phyloP scores from a whole-genome alignment of 2,113 vertebrate genomes.

The Suricata suricatta region DNA sequence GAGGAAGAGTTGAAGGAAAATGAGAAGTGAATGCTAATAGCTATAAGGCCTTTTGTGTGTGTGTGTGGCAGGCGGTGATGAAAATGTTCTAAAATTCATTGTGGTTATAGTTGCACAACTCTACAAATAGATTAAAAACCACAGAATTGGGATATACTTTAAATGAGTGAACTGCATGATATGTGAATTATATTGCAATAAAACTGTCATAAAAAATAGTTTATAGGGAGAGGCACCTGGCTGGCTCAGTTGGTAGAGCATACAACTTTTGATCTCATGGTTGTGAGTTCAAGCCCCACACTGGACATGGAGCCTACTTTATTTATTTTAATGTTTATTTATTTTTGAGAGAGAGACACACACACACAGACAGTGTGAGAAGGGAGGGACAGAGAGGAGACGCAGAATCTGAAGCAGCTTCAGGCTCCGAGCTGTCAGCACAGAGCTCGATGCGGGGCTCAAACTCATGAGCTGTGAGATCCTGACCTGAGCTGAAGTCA shows the following conservation, averaged over 20 bases:
- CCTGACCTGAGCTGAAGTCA: too few relatives aligned
- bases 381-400: too few relatives aligned
- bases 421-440: too few relatives aligned
- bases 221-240: not conserved
- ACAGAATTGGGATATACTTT: not conserved
- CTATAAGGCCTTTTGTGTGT: not conserved
- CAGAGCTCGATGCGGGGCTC: too few relatives aligned
- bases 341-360: too few relatives aligned
- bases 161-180: not conserved
- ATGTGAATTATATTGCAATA: not conserved
- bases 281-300: not conserved
- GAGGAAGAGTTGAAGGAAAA: not conserved
- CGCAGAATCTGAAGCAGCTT: too few relatives aligned
- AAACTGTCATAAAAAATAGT: not conserved
- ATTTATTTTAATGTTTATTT: too few relatives aligned
- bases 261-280: not conserved
- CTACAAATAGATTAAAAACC: not conserved
- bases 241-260: not conserved
- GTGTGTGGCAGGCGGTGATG: not conserved
- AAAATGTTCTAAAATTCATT: not conserved
- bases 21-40: not conserved
- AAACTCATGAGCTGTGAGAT: too few relatives aligned
- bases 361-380: too few relatives aligned
- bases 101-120: not conserved
- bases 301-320: not conserved